phyloP scores from a whole-genome alignment of 2,113 vertebrate genomes.

The Gnathonemus longibarbis region DNA sequence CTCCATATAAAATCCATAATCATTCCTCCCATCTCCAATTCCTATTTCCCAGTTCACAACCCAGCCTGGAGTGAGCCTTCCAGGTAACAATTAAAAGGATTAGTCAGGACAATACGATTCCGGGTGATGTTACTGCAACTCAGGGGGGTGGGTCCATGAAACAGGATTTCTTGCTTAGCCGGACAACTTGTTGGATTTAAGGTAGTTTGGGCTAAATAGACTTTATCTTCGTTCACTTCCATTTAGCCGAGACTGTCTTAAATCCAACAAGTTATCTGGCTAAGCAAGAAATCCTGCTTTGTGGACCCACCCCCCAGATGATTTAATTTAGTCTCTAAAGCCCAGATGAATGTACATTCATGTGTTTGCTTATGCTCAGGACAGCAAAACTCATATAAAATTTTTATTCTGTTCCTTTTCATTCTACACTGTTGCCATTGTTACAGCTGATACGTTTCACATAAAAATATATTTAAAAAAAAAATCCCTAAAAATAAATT shows the following conservation, averaged over 20 bases:
- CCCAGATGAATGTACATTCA: background rate
- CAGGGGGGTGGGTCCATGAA: too few relatives aligned
- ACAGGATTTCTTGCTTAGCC: too few relatives aligned
- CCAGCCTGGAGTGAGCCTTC: background rate
- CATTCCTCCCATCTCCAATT: background rate
- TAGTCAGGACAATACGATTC: background rate
- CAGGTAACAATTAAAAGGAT: background rate
- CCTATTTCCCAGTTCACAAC: background rate
- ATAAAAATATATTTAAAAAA: background rate
- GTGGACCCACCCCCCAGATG: background rate
- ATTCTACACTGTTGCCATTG: background rate
- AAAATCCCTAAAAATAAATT: conserved; percentile 10
- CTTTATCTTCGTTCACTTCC: too few relatives aligned
- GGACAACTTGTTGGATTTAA: too few relatives aligned
- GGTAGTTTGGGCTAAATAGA: too few relatives aligned
- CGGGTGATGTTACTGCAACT: background rate
- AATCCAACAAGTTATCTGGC: too few relatives aligned
- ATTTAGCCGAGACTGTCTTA: too few relatives aligned
- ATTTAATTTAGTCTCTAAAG: background rate
- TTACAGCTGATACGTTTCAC: background rate
- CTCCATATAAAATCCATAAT: background rate
- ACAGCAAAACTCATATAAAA: conserved; percentile 3
- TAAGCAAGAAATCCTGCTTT: too few relatives aligned
- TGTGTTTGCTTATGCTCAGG: background rate
- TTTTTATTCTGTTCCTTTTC: conserved; percentile 4